Evolutionary conservation across 2,888 invertebrate genomes (phyloP), one percentile per base, ranked within the genome.

Genomic region (Liopterus haemorrhoidalis): DNA sequence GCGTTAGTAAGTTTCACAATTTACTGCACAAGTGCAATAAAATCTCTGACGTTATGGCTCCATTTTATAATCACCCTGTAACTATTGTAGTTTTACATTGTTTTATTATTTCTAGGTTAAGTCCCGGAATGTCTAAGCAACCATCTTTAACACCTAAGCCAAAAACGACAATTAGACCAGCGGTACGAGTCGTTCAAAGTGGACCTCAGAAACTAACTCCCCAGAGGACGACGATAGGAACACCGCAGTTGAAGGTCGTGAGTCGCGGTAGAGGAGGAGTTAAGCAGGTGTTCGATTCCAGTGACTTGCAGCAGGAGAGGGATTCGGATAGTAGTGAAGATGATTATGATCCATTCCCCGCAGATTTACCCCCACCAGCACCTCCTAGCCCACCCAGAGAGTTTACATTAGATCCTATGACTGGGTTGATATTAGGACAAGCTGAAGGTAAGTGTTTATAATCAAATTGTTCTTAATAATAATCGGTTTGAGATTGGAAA

Each of bases 331-430:
- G 66, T 59, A 78, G 71, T 56, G 79, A 82, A 31, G 78, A 79
- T 62, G 82, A 81, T 51, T 62, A 79, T 53, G 80, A 82, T 60
- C 73, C 74, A 55, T 80, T 79, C 69, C 79, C 79, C 14, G 61
- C 63, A 8, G 72, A 72, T 41, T 59, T 71, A 48, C 75, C 75
- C 48, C 63, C 78, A 30, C 67, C 77, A 9, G 69, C 69, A 50
- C 76, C 76, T 1, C 74, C 74, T n/a, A 79, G 79, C 59, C 84
- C 82, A 14, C 78, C 78, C 6, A 72, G 79, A 46, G 79, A 79
- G 41, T 77, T 84, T 41, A 81, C 83, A 32, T 69, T 89, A 51
- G 86, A 86, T 59, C 82, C 82, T 1, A 66, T 76, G 11, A 81
- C 81, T 2, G 82, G 81, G 41, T 68, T 70, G 56, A 62, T 70